Evolutionary conservation across 2,113 vertebrate species (phyloP), one percentile per base, ranked within the genome.

Genomic region (Triplophysa siluroides): DNA sequence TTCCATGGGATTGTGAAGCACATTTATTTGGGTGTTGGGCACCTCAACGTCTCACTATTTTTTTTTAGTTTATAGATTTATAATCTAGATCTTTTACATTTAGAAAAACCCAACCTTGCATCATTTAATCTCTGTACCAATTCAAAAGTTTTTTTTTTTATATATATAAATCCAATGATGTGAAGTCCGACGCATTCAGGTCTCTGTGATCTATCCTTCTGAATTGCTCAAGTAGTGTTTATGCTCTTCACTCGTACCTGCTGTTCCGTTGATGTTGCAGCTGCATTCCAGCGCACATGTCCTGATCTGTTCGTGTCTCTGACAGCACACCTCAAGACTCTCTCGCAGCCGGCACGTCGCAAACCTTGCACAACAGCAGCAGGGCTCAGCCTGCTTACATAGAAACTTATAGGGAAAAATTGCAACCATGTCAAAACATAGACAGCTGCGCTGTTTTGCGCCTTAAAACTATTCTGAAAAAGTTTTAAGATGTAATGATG

Each of bases 251-350:
- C 0, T 45, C 38, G 1, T 60, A 38, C 21, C 75, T 71, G 43
- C 11, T 54, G 54, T 8, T 16, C 29, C 64, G 72, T 80, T 80
- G 70, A 38, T 81, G 64, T 82, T 82, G 21, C 66, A 29, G 77
- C 72, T 63, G 69, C 81, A 85, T 85, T 85, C 84, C 81, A 74
- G 5, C 12, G 6, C 81, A 77, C 84, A 79, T 56, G 84, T 83
- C 84, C 81, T 78, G 81, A 85, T 81, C 50, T 81, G 83, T 84
- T 79, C 64, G 50, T 45, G 45, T 1, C 26, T 29, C 60, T 66
- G 23, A 70, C 70, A 67, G 38, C 12, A 26, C 62, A 67, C 4
- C 0, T 21, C 33, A 56, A 38, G 33, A 3, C 26, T 38, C 33
- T 38, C 33, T 38, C 7, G 33, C 47, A 73, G 38, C 45, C n/a